Evolutionary conservation across 2,113 vertebrate genomes (phyloP), one percentile per base, ranked within the genome.

Genomic region (Eurypyga helias): DNA sequence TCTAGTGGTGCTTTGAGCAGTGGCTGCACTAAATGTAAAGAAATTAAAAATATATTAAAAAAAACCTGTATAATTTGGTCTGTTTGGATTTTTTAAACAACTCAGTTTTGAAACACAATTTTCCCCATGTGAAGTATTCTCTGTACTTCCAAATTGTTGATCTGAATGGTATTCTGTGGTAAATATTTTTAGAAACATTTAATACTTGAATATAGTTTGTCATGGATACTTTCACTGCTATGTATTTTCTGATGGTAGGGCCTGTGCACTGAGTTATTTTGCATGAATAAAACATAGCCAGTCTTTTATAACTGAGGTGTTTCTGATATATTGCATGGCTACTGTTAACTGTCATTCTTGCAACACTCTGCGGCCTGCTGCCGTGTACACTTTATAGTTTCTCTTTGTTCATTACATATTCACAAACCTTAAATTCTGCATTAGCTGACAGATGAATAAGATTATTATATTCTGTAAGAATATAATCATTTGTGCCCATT

Each of bases 261-360:
- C 48, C 51, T 94, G 54, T 65, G 69, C 77, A 80, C 18, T 16
- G 64, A 76, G 29, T 77, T 96, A 83, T 87, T 96, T 90, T 92
- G n/a, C 49, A 84, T 97, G 41, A 96, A 96, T 97, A 93, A 97
- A 97, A 87, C 76, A 93, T 96, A 75, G 80, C 45, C 46, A 57
- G 7, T 48, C 54, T 92, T 93, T 90, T 80, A 29, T 82, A 87
- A 70, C n/a, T 29, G 46, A 45, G 6, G 2, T 89, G 11, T 90
- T 93, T 92, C 91, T 91, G 61, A 62, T 92, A 28, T 61, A 73
- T 58, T 84, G 17, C 72, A 69, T 3, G 54, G 61, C 45, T 91
- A 52, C 45, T 81, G 34, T 48, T 43, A 85, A 29, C 58, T 81
- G 67, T 62, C 71, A 15, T 90, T 90, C 52, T 93, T 91, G 34